These are phyloP conservation scores for Vulpes vulpes DNA, from an alignment of 2,113 vertebrate species.

Conservation along the genomic window DNA sequence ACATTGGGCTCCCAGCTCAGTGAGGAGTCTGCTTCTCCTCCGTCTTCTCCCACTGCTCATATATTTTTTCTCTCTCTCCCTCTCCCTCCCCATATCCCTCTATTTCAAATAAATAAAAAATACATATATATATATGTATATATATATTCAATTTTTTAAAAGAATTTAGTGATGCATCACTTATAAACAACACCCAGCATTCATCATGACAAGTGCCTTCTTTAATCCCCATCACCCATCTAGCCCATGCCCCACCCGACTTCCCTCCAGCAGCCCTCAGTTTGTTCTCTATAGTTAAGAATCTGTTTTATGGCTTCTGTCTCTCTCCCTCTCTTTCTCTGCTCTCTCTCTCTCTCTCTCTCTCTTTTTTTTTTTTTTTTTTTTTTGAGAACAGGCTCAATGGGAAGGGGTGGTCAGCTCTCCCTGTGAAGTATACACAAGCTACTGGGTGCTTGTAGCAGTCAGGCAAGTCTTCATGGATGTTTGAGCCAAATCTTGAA, in stretches of 20 bases:
- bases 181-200: not conserved
- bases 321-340: not conserved
- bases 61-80: no score
- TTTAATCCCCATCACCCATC: not conserved
- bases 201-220: not conserved
- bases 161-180: not conserved
- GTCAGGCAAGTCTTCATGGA: not conserved
- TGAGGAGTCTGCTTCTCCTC: no score
- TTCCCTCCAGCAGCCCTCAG: not conserved
- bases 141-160: not conserved
- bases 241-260: not conserved
- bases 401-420: not conserved
- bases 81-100: no score
- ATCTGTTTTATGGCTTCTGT: not conserved
- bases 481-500: not conserved
- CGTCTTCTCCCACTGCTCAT: no score
- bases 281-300: not conserved
- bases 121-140: no score
- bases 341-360: not conserved
- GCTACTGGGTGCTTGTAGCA: not conserved
- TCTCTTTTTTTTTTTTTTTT: not conserved
- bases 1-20: no score
- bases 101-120: no score
- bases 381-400: not conserved
- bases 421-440: not conserved